Percentiles rank a stretch among this genome's conserved stretches.
Evolutionary conservation across 2,797 vertebrate genomes (phyloP).

Genomic region (Melopsittacus undulatus): DNA sequence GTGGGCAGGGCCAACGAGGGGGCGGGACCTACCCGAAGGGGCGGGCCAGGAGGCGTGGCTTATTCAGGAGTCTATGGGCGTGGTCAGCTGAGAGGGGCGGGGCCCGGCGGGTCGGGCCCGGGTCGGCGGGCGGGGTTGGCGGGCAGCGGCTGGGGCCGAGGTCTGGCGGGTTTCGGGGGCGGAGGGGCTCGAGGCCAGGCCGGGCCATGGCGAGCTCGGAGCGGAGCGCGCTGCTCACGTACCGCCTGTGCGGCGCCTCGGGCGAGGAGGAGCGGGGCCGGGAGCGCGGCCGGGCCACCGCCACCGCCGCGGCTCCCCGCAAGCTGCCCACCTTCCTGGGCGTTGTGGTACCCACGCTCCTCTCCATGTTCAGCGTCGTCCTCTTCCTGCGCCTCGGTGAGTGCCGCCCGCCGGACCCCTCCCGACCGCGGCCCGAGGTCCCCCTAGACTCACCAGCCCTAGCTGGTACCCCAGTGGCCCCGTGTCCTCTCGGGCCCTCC

Average conservation of each 20-base stretch:
- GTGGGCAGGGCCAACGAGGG: not conserved
- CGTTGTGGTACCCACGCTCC: constrained; percentile 88
- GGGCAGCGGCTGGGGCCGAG: not conserved
- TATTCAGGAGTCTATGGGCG: not conserved
- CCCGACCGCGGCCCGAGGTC: not conserved
- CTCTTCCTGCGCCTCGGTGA: constrained; percentile 89
- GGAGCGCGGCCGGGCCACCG: constrained; percentile 39
- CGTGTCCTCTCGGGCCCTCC: not conserved
- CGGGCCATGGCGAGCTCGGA: constrained; percentile 69
- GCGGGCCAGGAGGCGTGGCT: not conserved
- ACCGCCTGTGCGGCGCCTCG: constrained; percentile 78
- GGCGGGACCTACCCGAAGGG: not conserved
- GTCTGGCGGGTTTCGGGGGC: not conserved
- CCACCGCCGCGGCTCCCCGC: constrained; percentile 52
- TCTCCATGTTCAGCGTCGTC: constrained; percentile 95
- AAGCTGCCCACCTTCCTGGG: constrained; percentile 90
- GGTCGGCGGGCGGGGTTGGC: not conserved
- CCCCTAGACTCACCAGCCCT: not conserved
- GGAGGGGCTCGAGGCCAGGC: not conserved
- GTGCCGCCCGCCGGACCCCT: constrained; percentile 22
- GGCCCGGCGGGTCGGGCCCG: not conserved
- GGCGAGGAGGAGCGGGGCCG: constrained; percentile 45
- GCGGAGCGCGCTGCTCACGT: constrained; percentile 86
- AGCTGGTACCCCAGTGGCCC: not conserved
- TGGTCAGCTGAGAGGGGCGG: constrained; percentile 19